Base-by-base conservation (phyloP, 2,113 vertebrate species). In the Callospermophilus lateralis region DNA sequence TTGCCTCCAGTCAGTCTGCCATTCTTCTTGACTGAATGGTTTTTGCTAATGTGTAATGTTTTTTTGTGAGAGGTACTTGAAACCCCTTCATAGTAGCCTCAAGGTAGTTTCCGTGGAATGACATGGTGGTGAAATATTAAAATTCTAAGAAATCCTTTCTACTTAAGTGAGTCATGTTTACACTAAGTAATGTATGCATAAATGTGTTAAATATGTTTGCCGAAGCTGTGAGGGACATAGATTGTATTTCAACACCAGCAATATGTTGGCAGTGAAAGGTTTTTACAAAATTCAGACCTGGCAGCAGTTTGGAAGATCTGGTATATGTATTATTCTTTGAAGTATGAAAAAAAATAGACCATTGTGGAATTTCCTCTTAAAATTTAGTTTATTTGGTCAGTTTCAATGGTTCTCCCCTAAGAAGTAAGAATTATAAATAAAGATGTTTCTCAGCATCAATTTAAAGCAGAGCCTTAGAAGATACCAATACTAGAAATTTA, bases 21-120 rank as follows among this genome's bases (percentile, higher is more conserved):
- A 95, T 98, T 98, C 97, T 98, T 98, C 95, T 98, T 96, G 95
- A 95, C 97, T 97, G 97, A 98, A 97, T 96, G 96, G 96, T 98
- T 98, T 98, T 96, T 97, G 94, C 98, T 98, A 97, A 98, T 97
- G 94, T 96, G 93, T 96, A 98, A 98, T 97, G 97, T 98, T 98
- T 98, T 98, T 98, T 95, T 97, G 95, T 92, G 97, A 98, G 94
- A 98, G 97, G 97, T 97, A 90, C 97, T 98, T 98, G 97, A 98
- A 96, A 97, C 96, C 95, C 97, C 97, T 98, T 97, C 97, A 89
- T 97, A 92, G 97, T 97, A 98, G 98, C 98, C 98, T 90, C 97
- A 96, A 98, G 98, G 98, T 98, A 97, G 97, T 98, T 98, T 98
- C 98, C 93, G 85, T 97, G 95, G 88, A 96, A 95, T 98, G 98